Evolutionary conservation across 2,797 vertebrate species (phyloP).

Genomic region (Toxotes lorentzi): DNA sequence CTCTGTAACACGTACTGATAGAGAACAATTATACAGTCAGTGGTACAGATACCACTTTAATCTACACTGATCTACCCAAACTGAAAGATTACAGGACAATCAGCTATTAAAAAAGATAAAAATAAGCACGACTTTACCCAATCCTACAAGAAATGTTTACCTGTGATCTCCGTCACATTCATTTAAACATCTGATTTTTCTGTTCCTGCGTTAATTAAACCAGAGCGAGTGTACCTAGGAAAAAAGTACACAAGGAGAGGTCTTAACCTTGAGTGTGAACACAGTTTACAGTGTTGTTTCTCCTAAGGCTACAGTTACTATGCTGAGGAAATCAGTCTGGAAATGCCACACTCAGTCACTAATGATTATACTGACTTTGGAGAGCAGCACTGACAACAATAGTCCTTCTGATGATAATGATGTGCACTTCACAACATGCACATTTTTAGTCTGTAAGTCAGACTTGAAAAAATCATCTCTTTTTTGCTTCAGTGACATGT

Average conservation of each 20-base stretch:
- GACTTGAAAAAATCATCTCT: not conserved
- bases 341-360: conserved; percentile 1
- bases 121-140: not conserved
- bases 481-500: not conserved
- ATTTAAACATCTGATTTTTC: conserved; percentile 1
- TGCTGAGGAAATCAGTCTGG: not conserved
- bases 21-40: not conserved
- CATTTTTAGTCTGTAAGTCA: not conserved
- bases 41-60: not conserved
- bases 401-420: conserved; percentile 3
- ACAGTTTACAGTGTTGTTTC: not conserved
- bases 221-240: not conserved
- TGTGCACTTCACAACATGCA: not conserved
- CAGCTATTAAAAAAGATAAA: not conserved
- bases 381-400: conserved; percentile 1
- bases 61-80: not conserved
- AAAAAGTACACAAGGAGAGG: not conserved
- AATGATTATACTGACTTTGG: conserved; percentile 9
- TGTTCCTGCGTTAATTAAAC: conserved; percentile 8
- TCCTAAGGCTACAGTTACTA: not conserved
- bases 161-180: not conserved
- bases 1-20: not conserved
- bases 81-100: not conserved
- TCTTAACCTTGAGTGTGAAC: conserved; percentile 12
- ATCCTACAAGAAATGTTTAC: not conserved